Conservation (phyloP, 2,113 vertebrate genomes). For the Tursiops truncatus region DNA sequence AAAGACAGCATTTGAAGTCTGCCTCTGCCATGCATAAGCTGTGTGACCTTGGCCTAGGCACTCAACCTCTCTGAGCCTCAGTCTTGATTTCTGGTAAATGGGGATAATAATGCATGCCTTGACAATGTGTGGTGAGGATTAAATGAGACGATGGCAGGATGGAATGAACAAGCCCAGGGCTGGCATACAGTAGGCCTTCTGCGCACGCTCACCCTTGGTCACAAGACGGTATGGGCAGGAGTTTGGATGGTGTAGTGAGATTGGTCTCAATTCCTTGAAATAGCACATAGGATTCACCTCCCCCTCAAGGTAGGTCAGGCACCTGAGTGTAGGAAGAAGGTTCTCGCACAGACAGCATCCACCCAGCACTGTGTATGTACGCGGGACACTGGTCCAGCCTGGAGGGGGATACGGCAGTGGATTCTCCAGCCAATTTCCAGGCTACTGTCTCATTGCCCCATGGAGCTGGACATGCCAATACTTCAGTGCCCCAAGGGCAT, state of each 20-base stretch:
- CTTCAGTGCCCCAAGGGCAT: neutral
- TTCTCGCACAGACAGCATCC: neutral
- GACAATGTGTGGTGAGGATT: neutral
- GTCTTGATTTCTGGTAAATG: neutral
- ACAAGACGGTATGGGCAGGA: accelerated
- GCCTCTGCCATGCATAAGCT: neutral
- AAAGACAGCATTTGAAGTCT: neutral
- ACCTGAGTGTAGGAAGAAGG: neutral
- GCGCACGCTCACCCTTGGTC: neutral
- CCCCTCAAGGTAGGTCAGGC: neutral
- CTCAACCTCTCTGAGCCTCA: neutral
- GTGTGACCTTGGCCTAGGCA: neutral
- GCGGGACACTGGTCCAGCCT: neutral
- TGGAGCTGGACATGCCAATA: neutral
- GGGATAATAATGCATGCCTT: neutral
- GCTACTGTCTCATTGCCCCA: neutral
- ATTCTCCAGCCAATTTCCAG: neutral
- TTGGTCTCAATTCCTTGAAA: neutral
- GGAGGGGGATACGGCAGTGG: accelerated
- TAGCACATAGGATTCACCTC: accelerated
- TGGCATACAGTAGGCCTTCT: neutral
- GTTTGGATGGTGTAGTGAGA: neutral
- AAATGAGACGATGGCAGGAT: neutral
- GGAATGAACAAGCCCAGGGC: neutral
- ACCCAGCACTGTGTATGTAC: neutral